Evolutionary conservation across 1,140 invertebrate genomes (phyloP).

Genomic region (Teleogryllus occipitalis): DNA sequence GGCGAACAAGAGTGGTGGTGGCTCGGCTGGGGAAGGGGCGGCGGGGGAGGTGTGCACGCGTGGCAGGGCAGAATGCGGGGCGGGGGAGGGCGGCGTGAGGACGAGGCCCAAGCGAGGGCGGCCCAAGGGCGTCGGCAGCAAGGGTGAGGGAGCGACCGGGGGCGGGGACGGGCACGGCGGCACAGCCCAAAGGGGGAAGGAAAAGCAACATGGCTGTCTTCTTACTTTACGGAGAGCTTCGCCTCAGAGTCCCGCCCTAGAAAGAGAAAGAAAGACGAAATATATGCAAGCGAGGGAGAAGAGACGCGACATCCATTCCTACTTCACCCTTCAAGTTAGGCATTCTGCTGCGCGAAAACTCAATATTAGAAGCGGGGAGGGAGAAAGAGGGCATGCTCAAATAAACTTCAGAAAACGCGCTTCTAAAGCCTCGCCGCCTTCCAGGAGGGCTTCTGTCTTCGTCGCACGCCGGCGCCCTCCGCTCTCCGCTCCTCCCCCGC

Average conservation of each 20-base stretch:
- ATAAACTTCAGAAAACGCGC: constrained; percentile 17
- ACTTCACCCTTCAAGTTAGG: constrained; percentile 9
- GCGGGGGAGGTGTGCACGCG: background rate
- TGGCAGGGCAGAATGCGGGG: background rate
- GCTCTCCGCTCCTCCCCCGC: no score
- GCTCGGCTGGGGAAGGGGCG: background rate
- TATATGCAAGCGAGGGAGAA: background rate
- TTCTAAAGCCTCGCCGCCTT: constrained; percentile 12
- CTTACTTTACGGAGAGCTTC: constrained; percentile 11
- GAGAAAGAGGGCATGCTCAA: constrained; percentile 17
- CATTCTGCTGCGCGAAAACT: constrained; percentile 15
- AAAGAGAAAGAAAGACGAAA: constrained; percentile 15
- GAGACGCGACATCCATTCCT: background rate
- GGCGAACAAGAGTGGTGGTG: background rate
- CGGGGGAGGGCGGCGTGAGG: background rate
- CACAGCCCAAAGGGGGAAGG: background rate
- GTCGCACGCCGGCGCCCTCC: background rate
- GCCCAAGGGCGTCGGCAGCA: background rate
- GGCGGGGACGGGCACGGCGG: background rate
- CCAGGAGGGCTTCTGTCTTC: constrained; percentile 1
- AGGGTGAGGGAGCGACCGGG: no score
- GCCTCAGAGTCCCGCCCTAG: constrained; percentile 9
- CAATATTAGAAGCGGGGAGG: constrained; percentile 14
- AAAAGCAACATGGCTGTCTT: constrained; percentile 18
- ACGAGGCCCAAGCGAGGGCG: background rate